These are phyloP conservation scores for Temnothorax nylanderi DNA, from an alignment of 1,140 invertebrate genomes.

Conservation along the genomic window DNA sequence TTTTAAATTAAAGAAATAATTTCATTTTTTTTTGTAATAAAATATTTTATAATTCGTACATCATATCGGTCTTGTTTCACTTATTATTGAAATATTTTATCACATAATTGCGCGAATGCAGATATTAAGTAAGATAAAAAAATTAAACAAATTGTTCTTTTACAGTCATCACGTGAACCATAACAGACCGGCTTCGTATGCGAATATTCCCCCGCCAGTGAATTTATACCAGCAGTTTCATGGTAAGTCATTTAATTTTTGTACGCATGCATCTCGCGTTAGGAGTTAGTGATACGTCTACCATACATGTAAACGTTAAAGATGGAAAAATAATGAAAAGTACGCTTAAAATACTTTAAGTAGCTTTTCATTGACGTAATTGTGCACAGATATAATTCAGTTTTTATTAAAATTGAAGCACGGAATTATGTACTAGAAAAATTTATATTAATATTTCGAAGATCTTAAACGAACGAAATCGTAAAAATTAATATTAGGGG, in stretches of 20 bases:
- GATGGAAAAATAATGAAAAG: neutral
- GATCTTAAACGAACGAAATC: neutral
- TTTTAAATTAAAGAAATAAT: neutral
- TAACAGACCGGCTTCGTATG: constrained; percentile 75
- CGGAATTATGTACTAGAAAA: neutral
- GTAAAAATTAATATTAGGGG: neutral
- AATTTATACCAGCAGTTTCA: constrained; percentile 67
- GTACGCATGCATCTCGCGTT: neutral
- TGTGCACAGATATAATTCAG: neutral
- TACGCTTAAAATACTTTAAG: neutral
- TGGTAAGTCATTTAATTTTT: constrained; percentile 71
- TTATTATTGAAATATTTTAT: no score
- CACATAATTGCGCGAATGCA: neutral
- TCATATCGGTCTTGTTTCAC: no score
- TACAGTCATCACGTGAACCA: constrained; percentile 77
- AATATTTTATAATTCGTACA: neutral
- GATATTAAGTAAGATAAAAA: neutral
- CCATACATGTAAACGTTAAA: neutral
- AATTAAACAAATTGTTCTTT: constrained; percentile 43
- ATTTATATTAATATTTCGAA: neutral
- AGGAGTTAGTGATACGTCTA: neutral
- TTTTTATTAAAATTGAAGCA: neutral
- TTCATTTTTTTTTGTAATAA: neutral
- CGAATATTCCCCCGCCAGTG: constrained; percentile 78
- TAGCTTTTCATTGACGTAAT: neutral